Evolutionary conservation across 2,797 vertebrate species (phyloP).

Genomic region (Ara ararauna): DNA sequence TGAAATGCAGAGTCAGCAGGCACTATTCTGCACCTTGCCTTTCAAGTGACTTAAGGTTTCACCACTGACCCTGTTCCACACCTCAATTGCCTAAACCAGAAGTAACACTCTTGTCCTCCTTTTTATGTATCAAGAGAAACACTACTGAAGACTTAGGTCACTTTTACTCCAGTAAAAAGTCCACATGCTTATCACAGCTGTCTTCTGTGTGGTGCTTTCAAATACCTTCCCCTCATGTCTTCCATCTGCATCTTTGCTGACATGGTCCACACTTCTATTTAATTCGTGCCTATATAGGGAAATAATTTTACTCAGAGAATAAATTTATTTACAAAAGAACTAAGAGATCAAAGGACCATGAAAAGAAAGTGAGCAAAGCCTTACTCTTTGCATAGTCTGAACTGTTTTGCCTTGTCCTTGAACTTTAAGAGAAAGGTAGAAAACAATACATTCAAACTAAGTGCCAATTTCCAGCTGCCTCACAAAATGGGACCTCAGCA

Average conservation of each 20-base stretch:
- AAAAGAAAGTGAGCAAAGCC: background rate
- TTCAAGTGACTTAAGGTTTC: background rate
- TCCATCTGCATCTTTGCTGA: background rate
- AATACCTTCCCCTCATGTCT: background rate
- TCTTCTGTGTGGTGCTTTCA: background rate
- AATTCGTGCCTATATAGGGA: background rate
- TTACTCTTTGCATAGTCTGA: background rate
- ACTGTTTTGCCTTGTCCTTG: conserved; percentile 31
- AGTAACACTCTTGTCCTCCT: background rate
- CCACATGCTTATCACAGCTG: background rate
- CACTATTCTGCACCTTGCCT: background rate
- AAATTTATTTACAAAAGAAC: background rate
- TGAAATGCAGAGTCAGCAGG: background rate
- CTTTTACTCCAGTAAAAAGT: background rate
- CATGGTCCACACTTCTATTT: background rate
- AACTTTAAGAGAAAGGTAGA: conserved; percentile 31
- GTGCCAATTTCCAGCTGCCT: conserved; percentile 50
- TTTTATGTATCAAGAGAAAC: background rate
- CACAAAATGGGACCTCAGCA: conserved; percentile 24
- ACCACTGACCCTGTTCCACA: background rate
- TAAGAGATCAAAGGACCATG: background rate
- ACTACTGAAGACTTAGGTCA: background rate
- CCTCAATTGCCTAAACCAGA: background rate
- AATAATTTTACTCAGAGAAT: background rate
- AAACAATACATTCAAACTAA: conserved; percentile 44